Base-by-base conservation (phyloP, 2,113 vertebrate genomes). In the Pavo muticus region DNA sequence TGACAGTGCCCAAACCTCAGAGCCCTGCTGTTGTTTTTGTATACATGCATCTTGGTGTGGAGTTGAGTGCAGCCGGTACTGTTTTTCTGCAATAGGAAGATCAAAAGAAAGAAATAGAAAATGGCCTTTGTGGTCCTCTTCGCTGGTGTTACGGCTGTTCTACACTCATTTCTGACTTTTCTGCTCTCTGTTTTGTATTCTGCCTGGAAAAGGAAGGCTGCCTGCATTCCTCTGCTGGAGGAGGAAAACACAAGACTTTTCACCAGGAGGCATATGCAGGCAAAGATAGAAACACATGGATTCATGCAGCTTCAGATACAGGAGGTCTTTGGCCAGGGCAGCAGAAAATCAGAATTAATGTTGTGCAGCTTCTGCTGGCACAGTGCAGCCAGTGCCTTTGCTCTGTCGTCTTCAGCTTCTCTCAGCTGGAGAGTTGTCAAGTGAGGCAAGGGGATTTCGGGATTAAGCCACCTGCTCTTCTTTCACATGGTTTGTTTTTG, bases 391-490 rank as follows among this genome's bases (percentile, higher is more conserved):
- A 5, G 35, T 40, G 32, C 76, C 44, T 87, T 85, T 10, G 2
- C 54, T 91, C 61, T 52, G 7, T 52, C 61, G 72, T 76, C 20
- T 57, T 78, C 74, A 77, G 77, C 70, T 6, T 5, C 69, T 89
- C 81, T 61, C 25, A 14, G 14, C 72, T 78, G 65, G 84, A 59
- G 78, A 40, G 80, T 52, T 90, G 87, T 94, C 87, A 69, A 0
- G 25, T 45, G 44, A 70, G 37, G 72, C 70, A 91, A 80, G 79
- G 44, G 72, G 73, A 80, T 95, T 94, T 95, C 48, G 48, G 87
- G 87, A 83, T 83, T 87, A 91, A 92, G 77, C 71, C 91, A 68
- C 78, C 90, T 52, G 27, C 63, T 87, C 80, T 82, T 42, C 73
- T 81, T 68, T 85, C 65, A 52, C 40, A 6, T 9, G 2, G 54